A percentile compares a stretch with the other conserved stretches of the same genome.
These are phyloP conservation scores for Phylloscopus trochiloides DNA, from an alignment of 2,113 vertebrate species.

Conservation along the genomic window DNA sequence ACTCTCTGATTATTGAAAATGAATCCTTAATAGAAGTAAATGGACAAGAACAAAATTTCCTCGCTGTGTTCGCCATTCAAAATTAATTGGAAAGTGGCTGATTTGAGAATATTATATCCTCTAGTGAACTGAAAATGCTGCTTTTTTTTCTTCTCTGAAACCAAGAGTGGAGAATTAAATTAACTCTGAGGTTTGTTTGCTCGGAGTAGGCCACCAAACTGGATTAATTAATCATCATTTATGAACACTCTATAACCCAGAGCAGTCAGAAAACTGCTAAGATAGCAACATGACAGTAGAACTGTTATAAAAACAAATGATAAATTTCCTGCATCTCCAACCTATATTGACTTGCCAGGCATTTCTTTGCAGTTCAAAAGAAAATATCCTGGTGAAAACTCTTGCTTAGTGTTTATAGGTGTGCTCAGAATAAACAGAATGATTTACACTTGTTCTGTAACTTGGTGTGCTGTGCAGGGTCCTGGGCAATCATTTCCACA, in stretches of 20 bases:
- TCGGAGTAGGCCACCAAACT: slow-evolving; percentile 34
- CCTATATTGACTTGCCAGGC: not conserved
- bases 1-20: slow-evolving; percentile 67
- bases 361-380: not conserved
- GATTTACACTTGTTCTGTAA: not conserved
- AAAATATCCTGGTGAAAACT: not conserved
- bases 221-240: slow-evolving; percentile 66
- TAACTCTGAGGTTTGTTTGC: slow-evolving; percentile 54
- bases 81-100: slow-evolving; percentile 64
- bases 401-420: not conserved
- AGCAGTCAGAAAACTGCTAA: slow-evolving; percentile 27
- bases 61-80: not conserved
- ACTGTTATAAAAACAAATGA: slow-evolving; percentile 14
- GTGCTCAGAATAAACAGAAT: not conserved
- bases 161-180: slow-evolving; percentile 47
- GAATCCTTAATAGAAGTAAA: slow-evolving; percentile 69
- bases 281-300: slow-evolving; percentile 35
- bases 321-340: not conserved
- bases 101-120: slow-evolving; percentile 54
- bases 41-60: slow-evolving; percentile 50
- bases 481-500: not conserved
- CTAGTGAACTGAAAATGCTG: slow-evolving; percentile 21
- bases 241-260: not conserved
- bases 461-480: not conserved
- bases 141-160: not conserved